These are phyloP conservation scores for Petrocephalus schoutedeni DNA, from an alignment of 2,797 vertebrate genomes.

Conservation along the genomic window DNA sequence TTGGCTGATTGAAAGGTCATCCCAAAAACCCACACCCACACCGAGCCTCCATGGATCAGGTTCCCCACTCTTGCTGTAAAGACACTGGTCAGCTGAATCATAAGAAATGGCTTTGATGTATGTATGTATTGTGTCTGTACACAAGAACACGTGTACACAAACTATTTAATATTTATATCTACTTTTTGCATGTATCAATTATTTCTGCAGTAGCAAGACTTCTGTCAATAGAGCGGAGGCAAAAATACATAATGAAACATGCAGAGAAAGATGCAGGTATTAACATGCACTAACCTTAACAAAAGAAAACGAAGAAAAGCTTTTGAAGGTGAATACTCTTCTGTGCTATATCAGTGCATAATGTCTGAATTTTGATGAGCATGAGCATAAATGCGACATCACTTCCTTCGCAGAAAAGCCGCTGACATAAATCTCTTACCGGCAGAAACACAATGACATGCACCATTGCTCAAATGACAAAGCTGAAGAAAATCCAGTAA, in stretches of 20 bases:
- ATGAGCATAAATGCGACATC: constrained; percentile 14
- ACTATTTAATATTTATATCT: not conserved
- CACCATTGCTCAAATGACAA: not conserved
- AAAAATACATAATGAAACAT: not conserved
- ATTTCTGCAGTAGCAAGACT: not conserved
- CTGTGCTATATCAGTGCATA: constrained; percentile 44
- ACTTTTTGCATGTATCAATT: not conserved
- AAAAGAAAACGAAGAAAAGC: constrained; percentile 41
- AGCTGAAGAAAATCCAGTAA: not conserved
- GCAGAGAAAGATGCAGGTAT: constrained; percentile 39
- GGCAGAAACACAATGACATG: not conserved
- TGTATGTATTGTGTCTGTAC: not conserved
- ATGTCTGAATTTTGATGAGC: constrained; percentile 48
- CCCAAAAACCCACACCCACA: no score
- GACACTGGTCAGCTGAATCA: not conserved
- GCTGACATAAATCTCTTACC: constrained; percentile 14
- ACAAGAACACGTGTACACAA: not conserved
- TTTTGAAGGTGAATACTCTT: constrained; percentile 44
- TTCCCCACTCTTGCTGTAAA: not conserved
- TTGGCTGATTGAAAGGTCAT: no score
- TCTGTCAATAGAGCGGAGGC: not conserved
- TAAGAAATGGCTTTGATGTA: not conserved
- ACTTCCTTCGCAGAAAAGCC: not conserved
- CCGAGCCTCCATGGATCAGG: no score
- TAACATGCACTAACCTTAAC: constrained; percentile 50